Evolutionary conservation across 2,797 vertebrate species (phyloP), one percentile per base, ranked within the genome.

Genomic region (Neosilurus mollespiculum): DNA sequence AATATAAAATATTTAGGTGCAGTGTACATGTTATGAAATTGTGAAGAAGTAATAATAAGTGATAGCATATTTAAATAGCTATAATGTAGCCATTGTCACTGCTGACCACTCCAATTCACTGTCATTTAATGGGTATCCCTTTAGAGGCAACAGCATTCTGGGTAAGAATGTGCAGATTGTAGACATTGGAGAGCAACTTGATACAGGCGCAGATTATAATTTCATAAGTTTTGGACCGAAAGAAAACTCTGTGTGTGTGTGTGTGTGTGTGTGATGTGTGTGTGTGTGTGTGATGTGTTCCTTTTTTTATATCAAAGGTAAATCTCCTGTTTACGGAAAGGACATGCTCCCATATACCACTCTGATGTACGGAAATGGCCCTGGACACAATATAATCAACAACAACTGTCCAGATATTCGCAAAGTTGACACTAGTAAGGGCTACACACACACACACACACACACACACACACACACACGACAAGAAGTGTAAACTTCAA

Each of bases 41-140:
- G 20, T 26, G 14, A 30, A 30, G 62, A 65, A 12, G 12, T 9
- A 64, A 16, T 26, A 62, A 24, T n/a, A 62, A 65, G 64, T 65
- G 64, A 26, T 26, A 8, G 14, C 61, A 64, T 11, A 26, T 30
- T 65, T 24, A n/a, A 62, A 62, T n/a, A 62, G 30, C 30, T 67
- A 20, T 67, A 20, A 67, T 37, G 66, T 69, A 20, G 94, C 92
- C 0, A 1, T 95, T 12, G 94, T 93, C 70, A 95, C 90, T 37
- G 94, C 94, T 3, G 95, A 95, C 91, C 95, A 96, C 89, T 94
- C 94, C 61, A 94, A 95, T 66, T 88, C 93, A 0, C 7, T 96
- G 4, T 92, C 88, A 71, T 92, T 95, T 86, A 94, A 93, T 2
- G 95, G 94, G 8, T 95, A 90, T 84, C 92, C 93, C 0, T 94